phyloP scores from a whole-genome alignment of 2,113 vertebrate genomes.

The Tinamus guttatus region DNA sequence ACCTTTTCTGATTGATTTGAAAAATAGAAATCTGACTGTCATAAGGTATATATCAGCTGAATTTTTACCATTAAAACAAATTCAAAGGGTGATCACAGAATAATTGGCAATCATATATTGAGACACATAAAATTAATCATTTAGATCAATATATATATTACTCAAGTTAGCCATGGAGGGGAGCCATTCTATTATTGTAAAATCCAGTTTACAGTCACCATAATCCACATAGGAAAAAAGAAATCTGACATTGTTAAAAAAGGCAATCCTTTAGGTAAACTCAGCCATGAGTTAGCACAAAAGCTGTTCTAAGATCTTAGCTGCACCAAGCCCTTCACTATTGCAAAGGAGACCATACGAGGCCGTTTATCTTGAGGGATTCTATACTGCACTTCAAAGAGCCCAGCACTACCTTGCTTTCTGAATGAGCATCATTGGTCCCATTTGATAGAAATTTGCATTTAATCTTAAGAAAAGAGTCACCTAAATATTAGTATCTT shows the following conservation, averaged over 20 bases:
- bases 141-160: neutral
- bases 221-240: neutral
- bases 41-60: neutral
- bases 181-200: neutral
- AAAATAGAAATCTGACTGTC: neutral
- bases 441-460: conserved; percentile 3
- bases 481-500: neutral
- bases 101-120: neutral
- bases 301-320: neutral
- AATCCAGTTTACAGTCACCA: neutral
- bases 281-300: neutral
- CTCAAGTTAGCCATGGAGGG: neutral
- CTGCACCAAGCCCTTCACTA: neutral
- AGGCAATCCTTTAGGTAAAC: neutral
- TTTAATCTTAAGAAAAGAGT: neutral
- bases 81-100: neutral
- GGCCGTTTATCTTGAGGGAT: neutral
- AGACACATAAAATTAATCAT: neutral
- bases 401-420: neutral
- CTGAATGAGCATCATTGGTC: neutral
- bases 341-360: neutral
- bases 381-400: neutral
- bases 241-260: neutral
- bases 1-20: neutral
- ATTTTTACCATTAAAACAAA: neutral